Evolutionary conservation across 2,113 vertebrate genomes (phyloP).

Genomic region (Suricata suricatta): DNA sequence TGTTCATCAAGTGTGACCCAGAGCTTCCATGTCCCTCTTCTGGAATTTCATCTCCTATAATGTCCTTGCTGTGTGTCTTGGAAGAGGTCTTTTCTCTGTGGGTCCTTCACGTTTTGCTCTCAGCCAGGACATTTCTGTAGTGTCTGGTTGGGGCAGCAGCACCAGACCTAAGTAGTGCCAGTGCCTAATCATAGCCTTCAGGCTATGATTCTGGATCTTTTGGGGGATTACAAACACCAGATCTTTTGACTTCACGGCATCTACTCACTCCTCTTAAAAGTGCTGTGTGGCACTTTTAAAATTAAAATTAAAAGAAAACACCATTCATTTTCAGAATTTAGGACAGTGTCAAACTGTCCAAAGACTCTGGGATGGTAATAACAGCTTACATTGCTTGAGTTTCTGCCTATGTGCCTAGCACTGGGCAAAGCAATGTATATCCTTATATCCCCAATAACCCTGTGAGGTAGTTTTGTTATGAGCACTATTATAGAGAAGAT

Average conservation of each 20-base stretch:
- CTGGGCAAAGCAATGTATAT: neutral
- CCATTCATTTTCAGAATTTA: slow-evolving; percentile 68
- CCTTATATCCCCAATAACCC: neutral
- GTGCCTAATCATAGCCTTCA: neutral
- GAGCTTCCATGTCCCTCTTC: neutral
- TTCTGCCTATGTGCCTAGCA: neutral
- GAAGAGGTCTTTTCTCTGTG: neutral
- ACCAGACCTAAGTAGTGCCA: slow-evolving; percentile 3
- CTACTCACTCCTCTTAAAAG: slow-evolving; percentile 58
- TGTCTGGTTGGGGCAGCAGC: neutral
- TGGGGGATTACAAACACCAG: slow-evolving; percentile 43
- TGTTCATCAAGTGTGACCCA: neutral
- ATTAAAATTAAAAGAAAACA: slow-evolving; percentile 71
- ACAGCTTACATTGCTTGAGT: neutral
- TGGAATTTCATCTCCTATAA: neutral
- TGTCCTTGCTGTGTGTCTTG: neutral
- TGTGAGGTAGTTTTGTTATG: neutral
- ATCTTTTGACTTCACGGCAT: slow-evolving; percentile 47
- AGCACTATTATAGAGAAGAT: neutral
- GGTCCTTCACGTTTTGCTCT: neutral
- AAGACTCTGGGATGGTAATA: neutral
- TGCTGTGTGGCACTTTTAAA: slow-evolving; percentile 67
- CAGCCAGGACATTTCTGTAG: neutral
- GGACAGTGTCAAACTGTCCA: slow-evolving; percentile 49
- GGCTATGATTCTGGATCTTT: slow-evolving; percentile 5